Evolutionary conservation across 30 jellyfish, hydroid and myxozoan genomes (phyloP), one percentile per base, ranked within the genome.

Genomic region (Haliclystus octoradiatus): DNA sequence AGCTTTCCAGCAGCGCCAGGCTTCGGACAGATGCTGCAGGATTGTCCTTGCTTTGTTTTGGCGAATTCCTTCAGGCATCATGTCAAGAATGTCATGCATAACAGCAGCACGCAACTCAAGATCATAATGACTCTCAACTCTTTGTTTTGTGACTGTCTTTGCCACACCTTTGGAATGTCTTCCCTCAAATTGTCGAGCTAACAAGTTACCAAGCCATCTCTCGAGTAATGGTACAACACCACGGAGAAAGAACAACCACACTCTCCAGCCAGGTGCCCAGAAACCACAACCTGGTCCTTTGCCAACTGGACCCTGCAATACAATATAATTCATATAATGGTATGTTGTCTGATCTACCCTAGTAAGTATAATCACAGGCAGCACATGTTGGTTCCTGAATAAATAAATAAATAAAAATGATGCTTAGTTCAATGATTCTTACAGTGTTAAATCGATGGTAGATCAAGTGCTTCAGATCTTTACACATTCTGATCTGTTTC

Each of bases 201-300:
- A 72, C 61, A 91, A 70, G 67, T 91, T 91, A 19, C 95, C 99
- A 32, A 91, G 94, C 99, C 99, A 91, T 3, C 99, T 65, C 40
- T 91, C 99, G 35, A 91, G 85, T 65, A 91, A 75, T 26, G 99
- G 99, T 1, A 91, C 99, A 31, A 91, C 78, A 25, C 99, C 99
- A 15, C 99, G 92, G 70, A 91, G 63, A 74, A 91, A 91, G 78
- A 91, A 91, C 26, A 83, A 68, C 99, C 99, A 91, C 7, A 91
- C 99, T 2, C 99, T 77, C 99, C 99, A 91, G 5, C 99, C 95
- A 13, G 99, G 96, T 0, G 99, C 93, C 99, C 99, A 91, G 69
- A 91, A 28, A 28, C 99, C 99, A 68, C 95, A 83, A 0, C 99
- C 99, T 3, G 99, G 99, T 9, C 99, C 99, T 74, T 91, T 91